Evolutionary conservation across 2,113 vertebrate species (phyloP).

Genomic region (Rhinichthys klamathensis): DNA sequence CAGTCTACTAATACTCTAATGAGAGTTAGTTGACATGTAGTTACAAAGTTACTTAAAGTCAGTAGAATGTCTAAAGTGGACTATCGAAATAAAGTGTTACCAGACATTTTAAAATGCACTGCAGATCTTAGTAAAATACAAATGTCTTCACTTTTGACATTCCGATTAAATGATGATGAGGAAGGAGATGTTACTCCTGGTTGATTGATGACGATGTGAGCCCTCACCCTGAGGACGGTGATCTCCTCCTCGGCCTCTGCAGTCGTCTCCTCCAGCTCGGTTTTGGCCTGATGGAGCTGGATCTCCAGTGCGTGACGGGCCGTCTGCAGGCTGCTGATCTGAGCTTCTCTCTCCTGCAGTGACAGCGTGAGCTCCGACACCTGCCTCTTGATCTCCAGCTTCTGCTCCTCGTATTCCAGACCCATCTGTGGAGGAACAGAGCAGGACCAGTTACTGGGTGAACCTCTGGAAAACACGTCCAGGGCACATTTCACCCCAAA

Average conservation of each 20-base stretch:
- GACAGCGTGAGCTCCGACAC: constrained; percentile 93
- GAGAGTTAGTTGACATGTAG: no score
- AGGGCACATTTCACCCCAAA: no score
- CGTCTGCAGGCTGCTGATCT: constrained; percentile 89
- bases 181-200: background rate
- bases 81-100: no score
- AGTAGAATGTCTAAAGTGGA: no score
- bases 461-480: background rate
- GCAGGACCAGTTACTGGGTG: background rate
- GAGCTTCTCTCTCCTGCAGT: constrained; percentile 92
- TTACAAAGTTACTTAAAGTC: no score
- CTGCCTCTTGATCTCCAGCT: constrained; percentile 93
- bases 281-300: constrained; percentile 94
- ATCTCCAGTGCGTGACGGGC: constrained; percentile 88
- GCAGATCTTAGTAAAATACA: background rate
- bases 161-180: background rate
- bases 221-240: constrained; percentile 90
- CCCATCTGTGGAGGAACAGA: constrained; percentile 79
- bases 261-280: constrained; percentile 95
- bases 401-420: constrained; percentile 93
- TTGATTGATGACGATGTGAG: background rate
- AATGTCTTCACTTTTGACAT: no score
- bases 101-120: background rate
- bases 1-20: no score
- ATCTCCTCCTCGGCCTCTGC: constrained; percentile 98